Evolutionary conservation across 1,140 invertebrate genomes (phyloP), one percentile per base, ranked within the genome.

Genomic region (Cepaea nemoralis): DNA sequence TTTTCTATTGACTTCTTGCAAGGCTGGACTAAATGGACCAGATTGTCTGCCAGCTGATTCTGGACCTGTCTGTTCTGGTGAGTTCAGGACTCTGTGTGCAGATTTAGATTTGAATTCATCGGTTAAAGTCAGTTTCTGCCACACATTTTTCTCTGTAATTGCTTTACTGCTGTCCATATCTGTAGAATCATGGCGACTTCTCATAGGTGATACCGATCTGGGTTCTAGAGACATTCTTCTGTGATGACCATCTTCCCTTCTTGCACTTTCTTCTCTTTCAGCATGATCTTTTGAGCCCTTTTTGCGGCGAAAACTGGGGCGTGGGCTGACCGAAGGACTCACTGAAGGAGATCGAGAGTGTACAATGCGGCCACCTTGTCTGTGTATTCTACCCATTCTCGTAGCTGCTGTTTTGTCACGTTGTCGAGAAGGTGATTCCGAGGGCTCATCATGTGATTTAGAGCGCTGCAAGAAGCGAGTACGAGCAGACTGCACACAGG

Each of bases 391-490:
- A 33, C 42, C 80, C 78, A 33, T 78, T 69, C 14, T 78, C 37
- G 19, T 66, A 24, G 74, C 71, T 39, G 76, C 45, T 40, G 45
- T 88, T 88, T 59, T 90, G 89, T 50, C 55, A 33, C 87, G 80
- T 16, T 85, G 86, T 35, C 85, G 86, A 59, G 86, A 81, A 55
- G 86, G 76, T 77, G 88, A 88, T 63, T 80, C 83, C 69, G 86
- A 84, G 48, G 88, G 90, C 67, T 90, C 90, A 78, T 91, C 90
- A 83, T 91, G 89, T 24, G 90, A 91, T 82, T 89, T 90, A 24
- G 90, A 90, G 63, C 90, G 84, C 78, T 88, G 89, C 71, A 91
- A 88, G 79, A 88, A 91, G 40, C 89, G 84, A 55, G 84, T 83
- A 81, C 87, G 80, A 48, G 85, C 86, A 35, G 86, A 82, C 88